Base-by-base conservation (phyloP, 2,113 vertebrate genomes). In the Glaucomys volans region DNA sequence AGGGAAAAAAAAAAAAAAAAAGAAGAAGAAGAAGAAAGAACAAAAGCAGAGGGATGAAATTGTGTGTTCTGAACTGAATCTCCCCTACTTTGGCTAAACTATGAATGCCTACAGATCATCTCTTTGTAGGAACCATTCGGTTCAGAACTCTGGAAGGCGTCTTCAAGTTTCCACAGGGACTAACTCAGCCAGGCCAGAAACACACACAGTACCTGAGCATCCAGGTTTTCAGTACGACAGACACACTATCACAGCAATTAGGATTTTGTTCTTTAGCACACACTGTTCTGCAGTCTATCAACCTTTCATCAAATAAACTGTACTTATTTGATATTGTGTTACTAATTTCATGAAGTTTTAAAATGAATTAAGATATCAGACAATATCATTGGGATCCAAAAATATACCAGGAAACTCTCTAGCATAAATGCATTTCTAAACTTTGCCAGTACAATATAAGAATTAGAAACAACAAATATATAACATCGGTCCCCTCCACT, bases 261-360 rank as follows among this genome's bases (percentile, higher is more conserved):
- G 66, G 47, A 52, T 47, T 59, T 92, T 67, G 18, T 35, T 77
- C 13, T n/a, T 74, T 57, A 17, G 54, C 66, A 96, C 0, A 0
- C n/a, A 86, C 83, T 84, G 92, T 44, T 13, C 66, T 92, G 42
- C 66, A 96, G 62, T 64, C 96, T 81, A 90, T 83, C n/a, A 22
- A 10, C 37, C 8, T 84, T 69, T 66, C 22, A 66, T 82, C 62
- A 86, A 67, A 94, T 12, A 69, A 91, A 69, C 9, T 42, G 57
- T 47, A 54, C 75, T 59, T 30, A 77, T 66, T 8, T n/a, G 40
- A 64, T 24, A 85, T 57, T 87, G 44, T 72, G 20, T 62, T 94
- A 62, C 42, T 26, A 74, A 72, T 66, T 37, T 79, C 57, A 71
- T 44, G 32, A 72, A 85, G 28, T 76, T 57, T 86, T 76, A 57